phyloP scores from a whole-genome alignment of 2,113 vertebrate species.

The Cyphomyrus discorhynchus region DNA sequence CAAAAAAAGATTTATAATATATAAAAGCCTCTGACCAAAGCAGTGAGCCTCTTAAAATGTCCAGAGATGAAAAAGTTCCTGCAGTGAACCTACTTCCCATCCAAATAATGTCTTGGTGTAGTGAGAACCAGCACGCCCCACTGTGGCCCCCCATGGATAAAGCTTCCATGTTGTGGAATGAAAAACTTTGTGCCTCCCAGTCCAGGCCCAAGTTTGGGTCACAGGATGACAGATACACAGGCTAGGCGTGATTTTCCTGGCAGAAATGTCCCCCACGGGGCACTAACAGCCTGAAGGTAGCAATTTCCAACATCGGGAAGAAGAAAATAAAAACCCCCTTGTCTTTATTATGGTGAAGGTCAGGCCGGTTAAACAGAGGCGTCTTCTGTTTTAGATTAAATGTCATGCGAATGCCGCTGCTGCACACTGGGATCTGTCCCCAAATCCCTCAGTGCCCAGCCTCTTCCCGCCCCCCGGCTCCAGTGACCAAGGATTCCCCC shows the following conservation, averaged over 20 bases:
- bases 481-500: background rate
- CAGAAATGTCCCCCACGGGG: background rate
- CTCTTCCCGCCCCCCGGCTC: background rate
- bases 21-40: background rate
- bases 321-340: background rate
- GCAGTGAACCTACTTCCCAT: background rate
- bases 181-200: background rate
- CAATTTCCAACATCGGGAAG: background rate
- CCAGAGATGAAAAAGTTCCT: background rate
- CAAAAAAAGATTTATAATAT: background rate
- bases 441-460: background rate
- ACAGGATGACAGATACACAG: background rate
- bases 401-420: background rate
- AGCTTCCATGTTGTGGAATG: background rate
- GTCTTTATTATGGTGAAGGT: background rate
- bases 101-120: background rate
- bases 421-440: background rate
- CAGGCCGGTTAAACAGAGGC: background rate
- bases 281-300: background rate
- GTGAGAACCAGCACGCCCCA: background rate
- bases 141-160: background rate
- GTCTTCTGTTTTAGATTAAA: constrained; percentile 10
- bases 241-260: background rate
- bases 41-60: background rate
- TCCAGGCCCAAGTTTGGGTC: background rate